Evolutionary conservation across 2,113 vertebrate genomes (phyloP).

Genomic region (Syngnathoides biaculeatus): DNA sequence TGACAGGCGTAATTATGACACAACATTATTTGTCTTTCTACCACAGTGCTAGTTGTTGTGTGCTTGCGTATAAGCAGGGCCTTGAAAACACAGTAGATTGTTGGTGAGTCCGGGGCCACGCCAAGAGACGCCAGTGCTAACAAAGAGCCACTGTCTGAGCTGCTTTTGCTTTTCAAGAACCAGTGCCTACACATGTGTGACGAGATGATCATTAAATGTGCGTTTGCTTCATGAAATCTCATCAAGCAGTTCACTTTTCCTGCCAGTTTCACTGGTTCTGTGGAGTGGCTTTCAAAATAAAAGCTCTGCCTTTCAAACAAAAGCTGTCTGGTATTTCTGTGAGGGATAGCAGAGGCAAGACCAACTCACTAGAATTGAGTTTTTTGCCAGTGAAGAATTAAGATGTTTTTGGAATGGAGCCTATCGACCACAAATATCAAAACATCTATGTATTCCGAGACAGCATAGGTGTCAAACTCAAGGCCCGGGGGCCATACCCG

Average conservation of each 20-base stretch:
- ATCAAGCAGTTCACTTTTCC: slow-evolving; percentile 7
- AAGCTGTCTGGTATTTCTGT: not conserved
- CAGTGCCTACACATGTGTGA: not conserved
- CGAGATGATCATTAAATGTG: not conserved
- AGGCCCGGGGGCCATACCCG: too few species aligned
- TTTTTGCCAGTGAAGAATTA: not conserved
- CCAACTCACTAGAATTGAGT: slow-evolving; percentile 11
- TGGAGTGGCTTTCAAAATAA: not conserved
- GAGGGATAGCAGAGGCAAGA: not conserved
- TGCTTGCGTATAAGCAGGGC: not conserved
- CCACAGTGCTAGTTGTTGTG: not conserved
- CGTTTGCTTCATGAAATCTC: not conserved
- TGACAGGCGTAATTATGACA: not conserved
- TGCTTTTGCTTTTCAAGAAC: not conserved
- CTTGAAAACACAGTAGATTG: not conserved
- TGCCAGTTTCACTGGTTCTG: not conserved
- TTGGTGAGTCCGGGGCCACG: not conserved
- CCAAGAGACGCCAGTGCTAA: not conserved
- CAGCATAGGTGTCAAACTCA: too few species aligned
- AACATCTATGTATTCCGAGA: not conserved
- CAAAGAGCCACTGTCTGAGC: not conserved
- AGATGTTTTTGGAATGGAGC: not conserved
- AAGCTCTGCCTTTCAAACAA: not conserved
- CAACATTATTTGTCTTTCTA: not conserved
- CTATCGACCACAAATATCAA: not conserved